These are phyloP conservation scores for Neelides folsomi DNA, from an alignment of 2,888 invertebrate species.

Conservation along the genomic window DNA sequence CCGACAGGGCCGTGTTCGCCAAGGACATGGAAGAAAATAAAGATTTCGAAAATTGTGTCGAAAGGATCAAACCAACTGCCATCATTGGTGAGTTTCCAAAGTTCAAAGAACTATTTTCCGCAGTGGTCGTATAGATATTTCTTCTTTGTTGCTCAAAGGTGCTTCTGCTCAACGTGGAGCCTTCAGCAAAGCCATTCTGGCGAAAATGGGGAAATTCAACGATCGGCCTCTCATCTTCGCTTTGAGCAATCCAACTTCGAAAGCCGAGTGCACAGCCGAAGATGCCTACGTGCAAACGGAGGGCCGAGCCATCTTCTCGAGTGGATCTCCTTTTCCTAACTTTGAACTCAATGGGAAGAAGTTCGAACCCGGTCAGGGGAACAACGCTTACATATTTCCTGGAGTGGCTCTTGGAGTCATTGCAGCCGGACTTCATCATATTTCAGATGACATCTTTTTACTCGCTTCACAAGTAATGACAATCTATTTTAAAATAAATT, in stretches of 20 bases:
- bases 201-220: slow-evolving; percentile 64
- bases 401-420: slow-evolving; percentile 90
- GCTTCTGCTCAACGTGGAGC: slow-evolving; percentile 13
- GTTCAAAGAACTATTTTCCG: too few species aligned
- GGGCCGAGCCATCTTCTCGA: slow-evolving; percentile 82
- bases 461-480: slow-evolving; percentile 53
- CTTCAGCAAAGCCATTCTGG: slow-evolving; percentile 8
- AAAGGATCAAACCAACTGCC: slow-evolving; percentile 66
- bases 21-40: slow-evolving; percentile 60
- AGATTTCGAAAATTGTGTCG: slow-evolving; percentile 66
- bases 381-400: slow-evolving; percentile 95
- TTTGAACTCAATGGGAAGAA: slow-evolving; percentile 64
- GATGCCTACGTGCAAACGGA: slow-evolving; percentile 70
- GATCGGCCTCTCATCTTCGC: slow-evolving; percentile 88
- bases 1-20: slow-evolving; percentile 71
- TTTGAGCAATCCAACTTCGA: slow-evolving; percentile 91
- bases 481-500: neutral
- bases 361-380: slow-evolving; percentile 87
- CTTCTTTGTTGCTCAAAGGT: neutral
- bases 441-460: slow-evolving; percentile 85
- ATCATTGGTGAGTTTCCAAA: slow-evolving; percentile 54
- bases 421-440: slow-evolving; percentile 82
- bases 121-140: neutral
- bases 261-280: slow-evolving; percentile 96
- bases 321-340: slow-evolving; percentile 88